These are phyloP conservation scores for Chrysodeixis includens DNA, from an alignment of 2,888 invertebrate species.

Conservation along the genomic window DNA sequence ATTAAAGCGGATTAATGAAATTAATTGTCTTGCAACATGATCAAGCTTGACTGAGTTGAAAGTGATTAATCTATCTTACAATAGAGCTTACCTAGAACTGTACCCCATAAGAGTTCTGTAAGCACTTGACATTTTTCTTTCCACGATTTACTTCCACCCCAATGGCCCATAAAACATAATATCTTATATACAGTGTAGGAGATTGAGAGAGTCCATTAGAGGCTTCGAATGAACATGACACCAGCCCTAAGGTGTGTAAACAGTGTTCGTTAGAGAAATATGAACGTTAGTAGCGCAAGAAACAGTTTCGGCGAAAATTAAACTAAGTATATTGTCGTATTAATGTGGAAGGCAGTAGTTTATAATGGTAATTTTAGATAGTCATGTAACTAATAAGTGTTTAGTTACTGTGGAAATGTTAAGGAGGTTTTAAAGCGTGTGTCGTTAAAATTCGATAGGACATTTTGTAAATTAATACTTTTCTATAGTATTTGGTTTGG, in stretches of 20 bases:
- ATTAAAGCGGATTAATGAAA: no score
- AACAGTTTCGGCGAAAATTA: constrained; percentile 1
- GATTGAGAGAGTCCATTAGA: constrained; percentile 8
- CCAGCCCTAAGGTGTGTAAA: constrained; percentile 14
- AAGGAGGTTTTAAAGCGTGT: neutral
- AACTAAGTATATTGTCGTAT: neutral
- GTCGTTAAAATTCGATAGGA: no score
- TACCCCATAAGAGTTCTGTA: neutral
- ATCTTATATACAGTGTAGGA: neutral
- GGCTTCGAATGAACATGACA: constrained; percentile 8
- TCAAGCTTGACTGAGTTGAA: no score
- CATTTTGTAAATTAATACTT: no score
- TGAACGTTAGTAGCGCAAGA: neutral
- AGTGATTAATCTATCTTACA: no score
- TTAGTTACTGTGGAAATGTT: neutral
- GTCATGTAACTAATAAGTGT: neutral
- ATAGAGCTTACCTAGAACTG: no score
- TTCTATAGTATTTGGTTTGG: no score
- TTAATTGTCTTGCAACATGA: no score
- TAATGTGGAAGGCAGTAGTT: neutral
- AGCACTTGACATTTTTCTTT: neutral
- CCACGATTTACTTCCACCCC: neutral
- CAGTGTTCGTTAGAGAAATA: constrained; percentile 3
- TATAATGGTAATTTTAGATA: neutral
- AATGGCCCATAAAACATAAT: neutral